Evolutionary conservation across 2,113 vertebrate species (phyloP), one percentile per base, ranked within the genome.

Genomic region (Lycaon pictus): DNA sequence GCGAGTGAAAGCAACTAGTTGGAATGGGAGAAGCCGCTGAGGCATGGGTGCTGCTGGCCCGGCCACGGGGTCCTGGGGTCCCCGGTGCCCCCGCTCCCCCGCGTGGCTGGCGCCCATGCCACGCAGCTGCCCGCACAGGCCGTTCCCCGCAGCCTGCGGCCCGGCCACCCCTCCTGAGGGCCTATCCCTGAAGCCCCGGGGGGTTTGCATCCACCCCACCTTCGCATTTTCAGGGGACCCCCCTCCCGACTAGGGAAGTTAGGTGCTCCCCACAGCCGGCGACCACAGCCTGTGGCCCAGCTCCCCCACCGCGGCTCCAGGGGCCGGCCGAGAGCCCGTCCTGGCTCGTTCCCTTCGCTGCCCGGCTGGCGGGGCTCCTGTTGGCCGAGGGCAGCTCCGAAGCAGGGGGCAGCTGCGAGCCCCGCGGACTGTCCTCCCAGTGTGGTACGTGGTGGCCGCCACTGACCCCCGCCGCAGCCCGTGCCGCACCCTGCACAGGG

Each of bases 151-250:
- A 4, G 48, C 43, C 62, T 29, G 35, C 58, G 8, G 32, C 19
- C 58, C 1, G 2, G 27, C 43, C 67, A 1, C 11, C 76, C 63
- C 11, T 15, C 67, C 62, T 53, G 16, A 19, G 25, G 48, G 35
- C 35, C 35, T 25, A 6, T 20, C 22, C 11, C 0, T 11, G 5
- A 43, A 43, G 43, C 43, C 43, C 7, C 43, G 43, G 43, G 43
- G 58, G 37, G 48, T 93, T 20, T 9, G 53, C 79, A 0, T 29
- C 19, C 32, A 27, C 10, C 48, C 12, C n/a, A 0, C 19, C 17
- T 29, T 37, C 0, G 4, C 10, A 1, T 7, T 55, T 20, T 6
- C 12, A 11, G 62, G 2, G 2, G 0, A 20, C 25, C 72, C 25
- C 43, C 43, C 43, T 4, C 3, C 72, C 15, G 43, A 48, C 72